Evolutionary conservation across 2,888 invertebrate species (phyloP), one percentile per base, ranked within the genome.

Genomic region (Diaphora mendica): DNA sequence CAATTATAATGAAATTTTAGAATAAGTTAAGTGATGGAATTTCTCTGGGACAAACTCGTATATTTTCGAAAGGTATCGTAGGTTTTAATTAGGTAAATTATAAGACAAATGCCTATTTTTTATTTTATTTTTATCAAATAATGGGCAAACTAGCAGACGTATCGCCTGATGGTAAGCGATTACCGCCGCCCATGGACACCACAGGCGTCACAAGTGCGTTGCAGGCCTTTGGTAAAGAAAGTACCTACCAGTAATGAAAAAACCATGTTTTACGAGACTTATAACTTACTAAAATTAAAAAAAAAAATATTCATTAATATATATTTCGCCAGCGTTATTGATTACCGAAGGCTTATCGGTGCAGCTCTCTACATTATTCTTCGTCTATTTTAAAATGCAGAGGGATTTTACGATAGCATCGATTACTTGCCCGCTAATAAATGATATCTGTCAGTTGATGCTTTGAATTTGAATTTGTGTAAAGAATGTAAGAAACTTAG

Each of bases 301-400:
- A n/a, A n/a, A n/a, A n/a, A n/a, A n/a, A n/a, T n/a, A n/a, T n/a
- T n/a, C n/a, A n/a, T n/a, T n/a, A n/a, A n/a, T n/a, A n/a, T n/a
- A 65, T 26, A 64, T 77, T 71, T 65, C 70, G 67, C 35, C 42
- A 71, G 23, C 30, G 76, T 74, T 70, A 75, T 72, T 71, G 64
- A 76, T 65, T 15, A 17, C 44, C 9, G 33, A 51, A 64, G 59
- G 72, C 62, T 75, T 66, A 35, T 39, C 64, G 26, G 44, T 30
- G 68, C 64, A 72, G 67, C 69, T 44, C 42, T 17, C 33, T 70
- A 67, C 44, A 42, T 55, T 64, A n/a, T 72, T 70, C 71, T 26
- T 68, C 35, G 66, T 62, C 75, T 81, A 67, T 42, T 81, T 44
- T 73, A 77, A 81, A 81, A 81, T 76, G 74, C 75, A 74, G 69